Base-by-base conservation (phyloP, 2,888 invertebrate genomes). In the Oegoconia quadripuncta region DNA sequence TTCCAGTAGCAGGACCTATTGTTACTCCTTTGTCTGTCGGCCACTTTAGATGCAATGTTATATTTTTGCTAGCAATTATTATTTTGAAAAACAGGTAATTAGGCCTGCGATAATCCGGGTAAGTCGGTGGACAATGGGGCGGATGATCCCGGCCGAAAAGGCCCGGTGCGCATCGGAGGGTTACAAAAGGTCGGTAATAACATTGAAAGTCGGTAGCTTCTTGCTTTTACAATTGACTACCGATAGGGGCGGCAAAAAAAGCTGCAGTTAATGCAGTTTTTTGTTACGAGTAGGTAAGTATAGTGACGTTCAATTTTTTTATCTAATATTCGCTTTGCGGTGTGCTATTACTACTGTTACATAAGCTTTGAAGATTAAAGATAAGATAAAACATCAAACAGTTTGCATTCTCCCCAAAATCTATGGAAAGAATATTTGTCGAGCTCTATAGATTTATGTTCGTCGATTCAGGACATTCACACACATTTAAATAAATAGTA, bases 171-270 rank as follows among this genome's bases (percentile, higher is more conserved):
- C 70, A 57, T 14, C 64, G 49, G 67, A 72, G 73, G 74, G 72
- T 58, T 65, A 50, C 80, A 84, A 84, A 64, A 60, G 74, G 46
- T 62, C 50, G 71, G 74, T 80, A 81, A 80, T 77, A 80, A 78
- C 75, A 81, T 77, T 77, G 72, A 67, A 84, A 84, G 84, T 83
- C 83, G 86, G 83, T 83, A 84, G 86, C 84, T 86, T 84, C 83
- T 82, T 78, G 80, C 81, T 79, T 79, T 78, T 61, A 64, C 59
- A 69, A 71, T 70, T 63, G 68, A 61, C 13, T 22, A 22, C 13
- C 18, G 16, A 25, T 30, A 20, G 4, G 5, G 55, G 60, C 51
- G 38, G 34, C 22, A 48, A 63, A 75, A 81, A 82, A 77, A 77
- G 67, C 42, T 43, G 46, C 52, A 46, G 52, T 60, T 62, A 66